Percentiles rank a stretch among this genome's conserved stretches.
These are phyloP conservation scores for Drosophila mercatorum DNA, from an alignment of 2,888 invertebrate genomes.

Conservation along the genomic window DNA sequence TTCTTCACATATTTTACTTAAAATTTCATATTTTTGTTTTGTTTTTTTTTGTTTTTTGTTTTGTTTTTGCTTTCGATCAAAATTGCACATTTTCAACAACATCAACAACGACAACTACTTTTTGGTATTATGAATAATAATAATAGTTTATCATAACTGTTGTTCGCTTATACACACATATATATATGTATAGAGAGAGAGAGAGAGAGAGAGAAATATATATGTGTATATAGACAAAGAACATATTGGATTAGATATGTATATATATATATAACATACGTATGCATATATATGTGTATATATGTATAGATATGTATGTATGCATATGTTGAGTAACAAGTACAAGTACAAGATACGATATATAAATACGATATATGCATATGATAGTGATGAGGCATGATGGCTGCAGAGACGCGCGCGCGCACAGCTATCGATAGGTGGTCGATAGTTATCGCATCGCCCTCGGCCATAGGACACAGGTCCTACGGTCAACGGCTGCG, in stretches of 20 bases:
- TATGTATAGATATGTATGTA: slow-evolving; percentile 32
- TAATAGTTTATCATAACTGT: slow-evolving; percentile 72
- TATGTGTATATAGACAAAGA: slow-evolving; percentile 19
- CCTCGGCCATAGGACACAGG: slow-evolving; percentile 5
- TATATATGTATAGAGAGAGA: slow-evolving; percentile 31
- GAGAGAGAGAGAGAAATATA: slow-evolving; percentile 23
- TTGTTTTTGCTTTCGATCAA: slow-evolving; percentile 72
- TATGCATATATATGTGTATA: slow-evolving; percentile 39
- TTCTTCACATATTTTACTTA: slow-evolving; percentile 53
- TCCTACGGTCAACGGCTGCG: slow-evolving; percentile 11
- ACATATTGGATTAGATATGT: slow-evolving; percentile 25
- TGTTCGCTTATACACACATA: slow-evolving; percentile 48
- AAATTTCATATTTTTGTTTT: background rate
- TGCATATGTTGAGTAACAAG: slow-evolving; percentile 41
- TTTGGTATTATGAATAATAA: slow-evolving; percentile 75
- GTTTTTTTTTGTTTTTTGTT: slow-evolving; percentile 29
- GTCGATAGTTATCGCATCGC: slow-evolving; percentile 15
- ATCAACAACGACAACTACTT: slow-evolving; percentile 84
- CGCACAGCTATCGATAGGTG: slow-evolving; percentile 48
- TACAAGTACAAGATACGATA: slow-evolving; percentile 39
- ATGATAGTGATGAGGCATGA: slow-evolving; percentile 34
- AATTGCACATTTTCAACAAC: slow-evolving; percentile 84
- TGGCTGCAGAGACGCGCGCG: slow-evolving; percentile 20
- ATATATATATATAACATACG: slow-evolving; percentile 22
- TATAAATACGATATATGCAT: slow-evolving; percentile 37